A percentile compares a stretch with the other conserved stretches of the same genome.
phyloP scores from a whole-genome alignment of 2,113 vertebrate species.

The Neodon shergylaensis region DNA sequence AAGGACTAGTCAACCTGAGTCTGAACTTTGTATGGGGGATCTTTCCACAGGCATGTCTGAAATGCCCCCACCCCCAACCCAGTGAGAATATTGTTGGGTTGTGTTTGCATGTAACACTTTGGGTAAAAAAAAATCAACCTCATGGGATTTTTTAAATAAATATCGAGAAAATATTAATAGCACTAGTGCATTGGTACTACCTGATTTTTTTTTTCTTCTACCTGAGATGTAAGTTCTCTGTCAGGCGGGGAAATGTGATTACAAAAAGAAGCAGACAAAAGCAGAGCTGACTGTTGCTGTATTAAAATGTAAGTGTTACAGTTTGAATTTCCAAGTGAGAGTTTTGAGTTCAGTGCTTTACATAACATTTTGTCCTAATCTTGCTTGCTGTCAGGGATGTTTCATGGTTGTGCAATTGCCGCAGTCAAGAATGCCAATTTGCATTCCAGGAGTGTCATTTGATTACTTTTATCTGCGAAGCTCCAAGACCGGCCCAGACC shows the following conservation, averaged over 20 bases:
- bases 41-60: conserved; percentile 42
- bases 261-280: conserved; percentile 80
- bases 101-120: conserved; percentile 57
- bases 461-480: conserved; percentile 95
- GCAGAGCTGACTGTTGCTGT: conserved; percentile 78
- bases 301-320: conserved; percentile 87
- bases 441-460: conserved; percentile 97
- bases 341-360: conserved; percentile 89
- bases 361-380: conserved; percentile 92
- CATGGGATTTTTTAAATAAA: conserved; percentile 41
- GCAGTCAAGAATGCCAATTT: conserved; percentile 95
- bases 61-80: background rate
- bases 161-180: conserved; percentile 63
- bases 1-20: conserved; percentile 37
- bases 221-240: conserved; percentile 68
- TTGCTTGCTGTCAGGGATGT: conserved; percentile 92
- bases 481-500: conserved; percentile 89
- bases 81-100: conserved; percentile 33
- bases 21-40: conserved; percentile 59
- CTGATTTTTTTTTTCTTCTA: conserved; percentile 62
- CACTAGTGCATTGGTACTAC: conserved; percentile 27
- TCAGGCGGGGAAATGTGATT: conserved; percentile 61
- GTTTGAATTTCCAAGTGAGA: conserved; percentile 86
- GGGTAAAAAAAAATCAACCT: background rate
- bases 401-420: conserved; percentile 92